These are phyloP conservation scores for Epistrophe grossulariae DNA, from an alignment of 2,888 invertebrate species.

Conservation along the genomic window DNA sequence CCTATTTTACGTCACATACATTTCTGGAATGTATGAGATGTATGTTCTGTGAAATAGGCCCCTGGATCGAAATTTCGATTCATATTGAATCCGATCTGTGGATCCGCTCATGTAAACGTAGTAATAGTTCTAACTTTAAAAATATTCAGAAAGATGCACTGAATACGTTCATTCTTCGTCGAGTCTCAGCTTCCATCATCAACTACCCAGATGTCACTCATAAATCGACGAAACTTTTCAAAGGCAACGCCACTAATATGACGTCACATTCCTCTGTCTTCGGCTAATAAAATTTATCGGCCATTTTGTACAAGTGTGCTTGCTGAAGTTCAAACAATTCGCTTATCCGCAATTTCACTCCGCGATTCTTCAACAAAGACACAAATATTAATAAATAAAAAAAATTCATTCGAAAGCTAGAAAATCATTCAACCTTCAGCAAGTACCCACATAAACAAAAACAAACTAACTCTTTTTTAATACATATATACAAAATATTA, in stretches of 20 bases:
- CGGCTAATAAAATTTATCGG: constrained; percentile 72
- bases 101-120: too few relatives aligned
- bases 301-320: constrained; percentile 78
- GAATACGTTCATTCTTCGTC: constrained; percentile 36
- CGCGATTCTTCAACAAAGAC: constrained; percentile 59
- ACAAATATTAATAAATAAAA: constrained; percentile 49
- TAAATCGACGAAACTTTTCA: constrained; percentile 59
- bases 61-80: too few relatives aligned
- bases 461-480: constrained; percentile 39
- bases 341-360: constrained; percentile 65
- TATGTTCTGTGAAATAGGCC: too few relatives aligned
- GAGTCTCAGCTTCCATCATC: not conserved
- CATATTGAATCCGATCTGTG: too few relatives aligned
- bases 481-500: constrained; percentile 10
- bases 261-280: constrained; percentile 76
- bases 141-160: not conserved
- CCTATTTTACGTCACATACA: too few relatives aligned
- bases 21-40: too few relatives aligned
- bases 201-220: constrained; percentile 49
- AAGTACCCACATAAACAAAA: constrained; percentile 58
- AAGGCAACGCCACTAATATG: constrained; percentile 77
- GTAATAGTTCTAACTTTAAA: too few relatives aligned
- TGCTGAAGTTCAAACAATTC: constrained; percentile 77
- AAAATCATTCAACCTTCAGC: constrained; percentile 54
- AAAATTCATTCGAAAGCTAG: constrained; percentile 26